These are phyloP conservation scores for Pristis pectinata DNA, from an alignment of 2,797 vertebrate genomes.

Conservation along the genomic window DNA sequence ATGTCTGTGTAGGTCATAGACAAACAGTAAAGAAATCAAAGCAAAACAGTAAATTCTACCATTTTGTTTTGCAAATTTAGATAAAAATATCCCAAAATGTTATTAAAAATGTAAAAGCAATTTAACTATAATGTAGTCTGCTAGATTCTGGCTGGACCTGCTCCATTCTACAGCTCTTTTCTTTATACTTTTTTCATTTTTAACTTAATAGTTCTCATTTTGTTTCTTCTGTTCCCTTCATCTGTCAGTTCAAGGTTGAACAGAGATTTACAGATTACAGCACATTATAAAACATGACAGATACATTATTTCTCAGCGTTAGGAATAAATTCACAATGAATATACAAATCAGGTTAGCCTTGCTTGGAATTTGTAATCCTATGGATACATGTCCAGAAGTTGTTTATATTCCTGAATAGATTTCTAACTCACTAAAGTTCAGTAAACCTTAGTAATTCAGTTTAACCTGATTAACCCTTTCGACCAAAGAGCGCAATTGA, in stretches of 20 bases:
- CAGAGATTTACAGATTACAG: not conserved
- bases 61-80: not conserved
- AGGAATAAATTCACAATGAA: not conserved
- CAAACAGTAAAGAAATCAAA: not conserved
- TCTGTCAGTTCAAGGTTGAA: slow-evolving; percentile 1
- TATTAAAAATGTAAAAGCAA: not conserved
- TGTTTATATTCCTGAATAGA: not conserved
- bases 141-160: not conserved
- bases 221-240: not conserved
- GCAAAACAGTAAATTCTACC: not conserved
- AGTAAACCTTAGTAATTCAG: not conserved
- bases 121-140: not conserved
- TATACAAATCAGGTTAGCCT: not conserved
- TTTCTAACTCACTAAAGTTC: not conserved
- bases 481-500: not conserved
- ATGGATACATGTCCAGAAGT: not conserved
- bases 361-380: not conserved
- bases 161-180: not conserved
- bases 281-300: not conserved
- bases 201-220: not conserved
- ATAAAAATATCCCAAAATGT: not conserved
- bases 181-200: not conserved
- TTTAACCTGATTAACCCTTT: not conserved
- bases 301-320: not conserved
- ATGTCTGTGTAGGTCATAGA: not conserved